These are phyloP conservation scores for Podocnemis expansa DNA, from an alignment of 2,113 vertebrate species.

Conservation along the genomic window DNA sequence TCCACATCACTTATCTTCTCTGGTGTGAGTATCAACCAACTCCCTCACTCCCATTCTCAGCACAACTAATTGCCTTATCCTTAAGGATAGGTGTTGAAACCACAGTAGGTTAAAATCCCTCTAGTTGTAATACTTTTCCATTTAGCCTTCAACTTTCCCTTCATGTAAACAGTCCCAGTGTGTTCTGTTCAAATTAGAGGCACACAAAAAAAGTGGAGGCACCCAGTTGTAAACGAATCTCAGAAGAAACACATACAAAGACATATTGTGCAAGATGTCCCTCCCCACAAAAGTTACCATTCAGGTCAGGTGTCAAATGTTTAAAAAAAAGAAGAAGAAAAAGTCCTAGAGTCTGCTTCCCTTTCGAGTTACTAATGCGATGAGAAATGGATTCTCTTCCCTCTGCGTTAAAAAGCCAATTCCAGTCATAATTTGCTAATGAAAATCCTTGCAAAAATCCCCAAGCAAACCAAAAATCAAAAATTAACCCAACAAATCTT, in stretches of 20 bases:
- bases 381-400: neutral
- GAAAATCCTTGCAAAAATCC: neutral
- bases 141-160: neutral
- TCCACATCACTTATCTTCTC: neutral
- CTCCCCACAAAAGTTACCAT: neutral
- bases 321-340: neutral
- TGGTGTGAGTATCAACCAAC: neutral
- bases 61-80: neutral
- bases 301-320: neutral
- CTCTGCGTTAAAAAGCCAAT: neutral
- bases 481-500: neutral
- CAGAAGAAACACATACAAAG: neutral
- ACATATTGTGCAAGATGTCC: neutral
- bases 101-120: neutral
- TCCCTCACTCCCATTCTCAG: neutral
- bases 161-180: neutral
- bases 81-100: constrained; percentile 42
- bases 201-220: neutral
- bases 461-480: neutral
- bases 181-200: neutral
- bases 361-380: neutral
- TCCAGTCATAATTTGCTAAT: neutral
- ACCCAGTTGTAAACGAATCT: neutral
- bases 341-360: neutral
- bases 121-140: neutral